A percentile compares a stretch with the other conserved stretches of the same genome.
These are phyloP conservation scores for Emys orbicularis DNA, from an alignment of 2,797 vertebrate genomes.

Conservation along the genomic window DNA sequence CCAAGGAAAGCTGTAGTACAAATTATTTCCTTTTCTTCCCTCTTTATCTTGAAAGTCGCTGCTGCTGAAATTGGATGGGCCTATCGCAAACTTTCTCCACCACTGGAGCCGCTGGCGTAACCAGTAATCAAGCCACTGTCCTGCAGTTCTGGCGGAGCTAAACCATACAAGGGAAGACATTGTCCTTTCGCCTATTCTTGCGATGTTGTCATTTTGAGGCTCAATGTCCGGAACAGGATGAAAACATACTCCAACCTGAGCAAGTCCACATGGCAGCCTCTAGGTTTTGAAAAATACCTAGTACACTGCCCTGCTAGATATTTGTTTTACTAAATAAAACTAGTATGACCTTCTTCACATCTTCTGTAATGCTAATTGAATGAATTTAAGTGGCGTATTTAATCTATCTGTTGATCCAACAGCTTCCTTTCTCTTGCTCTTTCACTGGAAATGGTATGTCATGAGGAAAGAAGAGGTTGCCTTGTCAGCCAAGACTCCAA, in stretches of 20 bases:
- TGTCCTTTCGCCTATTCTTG: too few relatives aligned
- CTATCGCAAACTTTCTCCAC: constrained; percentile 95
- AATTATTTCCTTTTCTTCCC: constrained; percentile 78
- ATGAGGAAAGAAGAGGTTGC: neutral
- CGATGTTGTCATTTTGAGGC: too few relatives aligned
- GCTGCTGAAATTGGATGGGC: constrained; percentile 91
- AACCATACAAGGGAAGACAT: too few relatives aligned
- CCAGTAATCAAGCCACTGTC: too few relatives aligned
- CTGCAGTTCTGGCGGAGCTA: too few relatives aligned
- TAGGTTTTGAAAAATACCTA: constrained; percentile 40
- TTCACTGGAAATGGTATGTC: neutral
- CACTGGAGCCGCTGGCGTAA: too few relatives aligned
- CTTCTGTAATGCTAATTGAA: neutral
- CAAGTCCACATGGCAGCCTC: too few relatives aligned
- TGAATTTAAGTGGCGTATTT: neutral
- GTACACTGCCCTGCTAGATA: neutral
- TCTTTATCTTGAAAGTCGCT: constrained; percentile 84
- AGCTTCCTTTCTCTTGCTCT: neutral
- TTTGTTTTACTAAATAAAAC: constrained; percentile 12
- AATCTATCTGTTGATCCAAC: neutral
- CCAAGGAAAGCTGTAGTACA: constrained; percentile 92
- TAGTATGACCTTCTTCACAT: neutral
- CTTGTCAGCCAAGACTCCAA: neutral
- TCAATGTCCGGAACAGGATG: too few relatives aligned
- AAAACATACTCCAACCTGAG: too few relatives aligned